A percentile compares a stretch with the other conserved stretches of the same genome.
Evolutionary conservation across 1,140 invertebrate species (phyloP).

Genomic region (Aphidius ervi): DNA sequence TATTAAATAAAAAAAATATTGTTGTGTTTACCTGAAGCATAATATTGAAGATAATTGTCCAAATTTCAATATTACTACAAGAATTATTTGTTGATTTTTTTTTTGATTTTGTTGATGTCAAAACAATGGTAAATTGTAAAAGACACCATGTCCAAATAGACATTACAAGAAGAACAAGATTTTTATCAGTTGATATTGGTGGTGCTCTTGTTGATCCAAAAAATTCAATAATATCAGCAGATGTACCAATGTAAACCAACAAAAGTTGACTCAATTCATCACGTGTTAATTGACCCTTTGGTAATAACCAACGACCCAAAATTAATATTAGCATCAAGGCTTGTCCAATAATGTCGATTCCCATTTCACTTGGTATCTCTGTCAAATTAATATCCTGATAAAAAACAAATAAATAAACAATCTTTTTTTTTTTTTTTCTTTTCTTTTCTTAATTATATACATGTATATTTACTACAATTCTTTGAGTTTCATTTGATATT

Average conservation of each 20-base stretch:
- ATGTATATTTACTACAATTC: no score
- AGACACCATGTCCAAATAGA: constrained; percentile 87
- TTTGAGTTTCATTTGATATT: no score
- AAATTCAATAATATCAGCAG: constrained; percentile 94
- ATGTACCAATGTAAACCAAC: constrained; percentile 80
- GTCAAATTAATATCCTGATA: constrained; percentile 56
- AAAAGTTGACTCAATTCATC: constrained; percentile 90
- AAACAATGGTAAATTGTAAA: constrained; percentile 84
- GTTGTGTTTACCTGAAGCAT: constrained; percentile 55
- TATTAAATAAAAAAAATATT: not conserved
- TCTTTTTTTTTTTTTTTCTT: no score
- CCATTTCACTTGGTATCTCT: constrained; percentile 43
- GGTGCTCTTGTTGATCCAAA: constrained; percentile 92
- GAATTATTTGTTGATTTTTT: constrained; percentile 61
- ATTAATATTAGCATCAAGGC: constrained; percentile 85
- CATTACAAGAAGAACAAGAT: constrained; percentile 72
- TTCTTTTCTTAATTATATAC: no score
- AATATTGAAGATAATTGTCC: constrained; percentile 76
- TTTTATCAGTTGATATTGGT: constrained; percentile 67
- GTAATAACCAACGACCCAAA: constrained; percentile 82
- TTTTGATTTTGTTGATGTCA: constrained; percentile 80
- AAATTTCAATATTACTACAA: constrained; percentile 79
- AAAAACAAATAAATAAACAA: not conserved
- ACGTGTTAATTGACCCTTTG: constrained; percentile 82
- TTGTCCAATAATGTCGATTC: constrained; percentile 65